Conservation (phyloP, 2,797 vertebrate genomes). For the Lycodopsis pacificus region DNA sequence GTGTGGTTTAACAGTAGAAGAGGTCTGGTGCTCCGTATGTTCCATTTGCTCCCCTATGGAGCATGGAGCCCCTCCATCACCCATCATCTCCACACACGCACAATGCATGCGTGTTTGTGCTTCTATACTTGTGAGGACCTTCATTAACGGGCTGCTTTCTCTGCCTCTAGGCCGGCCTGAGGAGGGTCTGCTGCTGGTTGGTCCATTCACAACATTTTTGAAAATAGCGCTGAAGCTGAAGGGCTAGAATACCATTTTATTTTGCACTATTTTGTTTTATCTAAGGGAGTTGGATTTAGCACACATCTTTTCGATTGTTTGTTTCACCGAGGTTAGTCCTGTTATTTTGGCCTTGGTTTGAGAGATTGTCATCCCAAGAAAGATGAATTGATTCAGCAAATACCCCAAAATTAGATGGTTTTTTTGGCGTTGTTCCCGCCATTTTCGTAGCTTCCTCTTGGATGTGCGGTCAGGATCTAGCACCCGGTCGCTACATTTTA, state of each 20-base stretch:
- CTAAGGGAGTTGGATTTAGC: not conserved
- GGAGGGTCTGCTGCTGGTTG: not conserved
- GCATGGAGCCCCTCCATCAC: conserved; percentile 70
- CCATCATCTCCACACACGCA: conserved; percentile 65
- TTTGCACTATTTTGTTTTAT: not conserved
- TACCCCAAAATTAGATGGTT: too few species aligned
- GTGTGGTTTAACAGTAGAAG: conserved; percentile 38
- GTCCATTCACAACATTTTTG: not conserved
- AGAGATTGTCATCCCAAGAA: not conserved
- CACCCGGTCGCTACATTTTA: not conserved
- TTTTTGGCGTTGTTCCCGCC: not conserved
- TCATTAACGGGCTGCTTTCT: not conserved
- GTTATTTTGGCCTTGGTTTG: conserved; percentile 6
- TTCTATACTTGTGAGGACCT: conserved; percentile 42
- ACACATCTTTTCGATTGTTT: not conserved
- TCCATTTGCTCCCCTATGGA: conserved; percentile 64
- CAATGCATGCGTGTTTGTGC: not conserved
- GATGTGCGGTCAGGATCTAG: not conserved
- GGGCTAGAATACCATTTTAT: not conserved
- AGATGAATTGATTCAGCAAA: not conserved
- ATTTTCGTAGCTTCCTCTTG: not conserved
- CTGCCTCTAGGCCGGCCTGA: not conserved
- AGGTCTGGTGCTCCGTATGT: conserved; percentile 75
- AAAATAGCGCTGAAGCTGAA: not conserved
- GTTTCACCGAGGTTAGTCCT: not conserved